Percentiles rank a stretch among this genome's conserved stretches.
Evolutionary conservation across 2,888 invertebrate species (phyloP).

Genomic region (Rhingia rostrata): DNA sequence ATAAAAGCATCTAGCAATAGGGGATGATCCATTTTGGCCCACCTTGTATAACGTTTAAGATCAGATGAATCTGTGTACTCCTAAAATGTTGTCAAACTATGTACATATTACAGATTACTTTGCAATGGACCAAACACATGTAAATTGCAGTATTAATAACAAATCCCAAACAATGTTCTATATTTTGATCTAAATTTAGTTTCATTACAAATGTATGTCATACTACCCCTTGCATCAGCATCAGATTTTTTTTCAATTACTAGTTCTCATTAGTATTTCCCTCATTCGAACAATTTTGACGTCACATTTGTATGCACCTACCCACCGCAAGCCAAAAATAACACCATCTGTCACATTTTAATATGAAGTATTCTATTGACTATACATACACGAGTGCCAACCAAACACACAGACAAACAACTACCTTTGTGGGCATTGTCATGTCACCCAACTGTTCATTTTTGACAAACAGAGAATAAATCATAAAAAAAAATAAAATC

Average conservation of each 20-base stretch:
- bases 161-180: too few species aligned
- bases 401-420: background rate
- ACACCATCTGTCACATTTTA: constrained; percentile 12
- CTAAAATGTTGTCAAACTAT: too few species aligned
- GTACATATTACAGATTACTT: too few species aligned
- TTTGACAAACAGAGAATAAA: constrained; percentile 29
- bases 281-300: constrained; percentile 26
- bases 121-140: too few species aligned
- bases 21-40: too few species aligned
- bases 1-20: too few species aligned
- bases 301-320: constrained; percentile 25
- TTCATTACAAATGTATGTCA: too few species aligned
- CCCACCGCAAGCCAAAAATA: constrained; percentile 13
- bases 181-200: too few species aligned
- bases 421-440: constrained; percentile 43
- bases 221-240: background rate
- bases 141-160: too few species aligned
- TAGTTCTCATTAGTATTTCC: constrained; percentile 38
- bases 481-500: constrained; percentile 9
- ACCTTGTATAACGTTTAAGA: too few species aligned
- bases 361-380: constrained; percentile 17
- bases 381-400: too few species aligned
- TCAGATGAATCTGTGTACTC: too few species aligned
- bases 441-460: constrained; percentile 22
- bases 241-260: constrained; percentile 5